Evolutionary conservation across 2,797 vertebrate species (phyloP).

Genomic region (Glossophaga mutica): DNA sequence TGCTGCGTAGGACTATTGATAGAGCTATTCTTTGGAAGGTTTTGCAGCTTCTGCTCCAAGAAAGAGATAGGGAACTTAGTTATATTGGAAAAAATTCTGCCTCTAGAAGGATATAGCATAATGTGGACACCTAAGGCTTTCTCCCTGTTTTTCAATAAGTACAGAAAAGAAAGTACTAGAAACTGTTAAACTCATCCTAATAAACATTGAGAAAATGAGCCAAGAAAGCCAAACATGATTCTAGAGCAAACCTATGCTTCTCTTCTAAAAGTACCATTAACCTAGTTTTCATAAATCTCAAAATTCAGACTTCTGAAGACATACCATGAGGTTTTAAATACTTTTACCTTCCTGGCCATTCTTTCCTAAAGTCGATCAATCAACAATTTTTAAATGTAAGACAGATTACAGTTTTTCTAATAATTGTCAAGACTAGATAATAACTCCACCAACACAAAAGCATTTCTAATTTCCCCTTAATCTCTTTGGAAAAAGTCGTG

Average conservation of each 20-base stretch:
- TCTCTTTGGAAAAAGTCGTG: slow-evolving; percentile 9
- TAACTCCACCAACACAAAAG: slow-evolving; percentile 41
- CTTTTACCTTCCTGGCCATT: neutral
- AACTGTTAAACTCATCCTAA: neutral
- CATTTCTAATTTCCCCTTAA: slow-evolving; percentile 9
- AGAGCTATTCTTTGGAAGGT: neutral
- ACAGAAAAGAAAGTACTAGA: neutral
- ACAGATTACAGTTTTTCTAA: slow-evolving; percentile 33
- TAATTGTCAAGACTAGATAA: slow-evolving; percentile 18
- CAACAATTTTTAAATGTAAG: slow-evolving; percentile 21
- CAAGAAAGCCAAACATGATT: slow-evolving; percentile 23
- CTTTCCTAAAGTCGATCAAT: slow-evolving; percentile 37
- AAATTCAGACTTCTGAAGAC: slow-evolving; percentile 31
- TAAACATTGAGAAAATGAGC: slow-evolving; percentile 9
- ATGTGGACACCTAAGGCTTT: neutral
- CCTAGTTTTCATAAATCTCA: slow-evolving; percentile 43
- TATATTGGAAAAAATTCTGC: neutral
- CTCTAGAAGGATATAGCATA: neutral
- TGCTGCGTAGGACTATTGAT: neutral
- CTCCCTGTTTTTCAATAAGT: neutral
- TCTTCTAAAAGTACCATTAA: slow-evolving; percentile 43
- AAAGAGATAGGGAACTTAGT: neutral
- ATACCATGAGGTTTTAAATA: slow-evolving; percentile 26
- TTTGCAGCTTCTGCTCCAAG: neutral
- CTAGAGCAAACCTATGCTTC: neutral